phyloP scores from a whole-genome alignment of 2,797 vertebrate genomes.

The Sebastes alutus region DNA sequence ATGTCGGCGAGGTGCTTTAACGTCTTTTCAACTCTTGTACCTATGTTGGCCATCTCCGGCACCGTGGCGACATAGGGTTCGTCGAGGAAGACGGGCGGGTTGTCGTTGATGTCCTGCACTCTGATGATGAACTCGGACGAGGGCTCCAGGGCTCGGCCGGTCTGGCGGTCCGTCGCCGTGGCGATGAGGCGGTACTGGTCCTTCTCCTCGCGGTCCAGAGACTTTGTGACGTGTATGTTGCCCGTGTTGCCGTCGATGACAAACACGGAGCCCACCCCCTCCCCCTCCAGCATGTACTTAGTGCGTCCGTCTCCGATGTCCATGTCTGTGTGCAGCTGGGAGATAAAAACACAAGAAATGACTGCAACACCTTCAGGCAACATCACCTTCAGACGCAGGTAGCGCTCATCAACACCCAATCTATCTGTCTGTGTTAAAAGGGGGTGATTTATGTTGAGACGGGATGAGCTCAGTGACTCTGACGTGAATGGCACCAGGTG shows the following conservation, averaged over 20 bases:
- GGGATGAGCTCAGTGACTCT: conserved; percentile 54
- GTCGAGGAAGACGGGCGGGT: conserved; percentile 86
- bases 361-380: conserved; percentile 4
- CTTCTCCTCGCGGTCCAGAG: conserved; percentile 90
- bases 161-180: conserved; percentile 86
- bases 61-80: conserved; percentile 88
- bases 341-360: conserved; percentile 13
- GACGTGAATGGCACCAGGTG: conserved; percentile 78
- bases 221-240: conserved; percentile 91
- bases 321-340: conserved; percentile 87
- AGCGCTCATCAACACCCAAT: conserved; percentile 43
- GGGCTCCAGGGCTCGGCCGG: conserved; percentile 87
- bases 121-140: conserved; percentile 91
- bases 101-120: conserved; percentile 93
- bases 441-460: conserved; percentile 46
- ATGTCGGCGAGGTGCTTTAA: too few species aligned
- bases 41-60: conserved; percentile 91
- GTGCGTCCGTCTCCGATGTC: conserved; percentile 87
- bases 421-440: conserved; percentile 43
- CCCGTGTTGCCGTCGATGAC: conserved; percentile 89
- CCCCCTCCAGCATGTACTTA: conserved; percentile 87
- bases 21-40: conserved; percentile 27
- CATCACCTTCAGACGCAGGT: conserved; percentile 21
- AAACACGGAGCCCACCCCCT: conserved; percentile 90
- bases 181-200: conserved; percentile 87